A percentile compares a stretch with the other conserved stretches of the same genome.
Evolutionary conservation across 2,888 invertebrate genomes (phyloP).

Genomic region (Himalopsyche tibetana): DNA sequence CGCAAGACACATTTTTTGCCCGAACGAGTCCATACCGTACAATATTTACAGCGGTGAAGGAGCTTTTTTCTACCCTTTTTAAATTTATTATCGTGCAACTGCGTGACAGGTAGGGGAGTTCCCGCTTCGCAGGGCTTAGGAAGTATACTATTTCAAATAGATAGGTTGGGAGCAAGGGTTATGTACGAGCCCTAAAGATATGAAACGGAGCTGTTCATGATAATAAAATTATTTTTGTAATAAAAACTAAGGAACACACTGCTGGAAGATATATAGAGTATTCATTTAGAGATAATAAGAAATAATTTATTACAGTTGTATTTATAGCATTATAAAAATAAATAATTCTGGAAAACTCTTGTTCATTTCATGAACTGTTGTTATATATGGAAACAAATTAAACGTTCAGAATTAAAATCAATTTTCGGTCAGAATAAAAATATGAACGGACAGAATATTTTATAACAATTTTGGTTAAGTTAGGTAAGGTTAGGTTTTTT

Average conservation of each 20-base stretch:
- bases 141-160: conserved; percentile 21
- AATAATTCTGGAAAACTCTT: no score
- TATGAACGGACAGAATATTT: no score
- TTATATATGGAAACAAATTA: no score
- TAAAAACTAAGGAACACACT: background rate
- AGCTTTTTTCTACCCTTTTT: conserved; percentile 16
- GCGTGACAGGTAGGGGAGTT: conserved; percentile 30
- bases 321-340: no score
- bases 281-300: no score
- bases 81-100: conserved; percentile 24
- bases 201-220: background rate
- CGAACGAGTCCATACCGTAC: conserved; percentile 16
- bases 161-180: background rate
- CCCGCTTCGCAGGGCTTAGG: background rate
- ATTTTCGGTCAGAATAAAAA: no score
- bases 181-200: background rate
- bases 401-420: no score
- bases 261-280: background rate
- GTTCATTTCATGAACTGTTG: no score
- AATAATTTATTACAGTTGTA: no score
- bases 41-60: conserved; percentile 34
- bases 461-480: no score
- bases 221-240: conserved; percentile 8
- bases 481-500: no score
- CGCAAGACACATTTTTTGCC: conserved; percentile 26